phyloP scores from a whole-genome alignment of 2,797 vertebrate species.

The Myoxocephalus aenaeus region DNA sequence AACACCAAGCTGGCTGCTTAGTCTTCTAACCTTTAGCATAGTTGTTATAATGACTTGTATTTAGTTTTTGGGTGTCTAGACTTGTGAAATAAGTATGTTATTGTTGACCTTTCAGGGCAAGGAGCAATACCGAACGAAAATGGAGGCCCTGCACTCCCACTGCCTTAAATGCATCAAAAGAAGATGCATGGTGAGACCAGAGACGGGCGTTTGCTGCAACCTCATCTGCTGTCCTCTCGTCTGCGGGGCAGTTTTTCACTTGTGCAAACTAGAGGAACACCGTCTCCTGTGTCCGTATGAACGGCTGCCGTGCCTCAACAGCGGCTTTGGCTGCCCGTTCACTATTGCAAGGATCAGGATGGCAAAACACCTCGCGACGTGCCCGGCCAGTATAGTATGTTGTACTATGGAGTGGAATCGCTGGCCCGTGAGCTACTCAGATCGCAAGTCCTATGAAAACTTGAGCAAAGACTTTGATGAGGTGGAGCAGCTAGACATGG shows the following conservation, averaged over 20 bases:
- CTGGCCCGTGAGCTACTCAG: constrained; percentile 98
- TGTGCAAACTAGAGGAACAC: constrained; percentile 94
- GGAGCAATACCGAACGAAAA: constrained; percentile 52
- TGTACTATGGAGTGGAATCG: constrained; percentile 99
- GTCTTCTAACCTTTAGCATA: not conserved
- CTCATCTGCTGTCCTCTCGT: constrained; percentile 94
- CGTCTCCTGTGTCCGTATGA: constrained; percentile 94
- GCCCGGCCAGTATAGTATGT: constrained; percentile 97
- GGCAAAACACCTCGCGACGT: constrained; percentile 92
- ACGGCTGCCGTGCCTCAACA: constrained; percentile 95
- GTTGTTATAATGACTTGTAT: not conserved
- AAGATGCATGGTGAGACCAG: constrained; percentile 96
- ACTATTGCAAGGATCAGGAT: constrained; percentile 91
- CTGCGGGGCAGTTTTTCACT: constrained; percentile 97
- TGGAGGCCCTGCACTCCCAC: constrained; percentile 93
- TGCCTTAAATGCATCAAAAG: constrained; percentile 97
- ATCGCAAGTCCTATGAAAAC: constrained; percentile 97
- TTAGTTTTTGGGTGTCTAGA: not conserved
- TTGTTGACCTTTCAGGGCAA: constrained; percentile 60
- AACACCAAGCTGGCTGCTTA: constrained; percentile 4
- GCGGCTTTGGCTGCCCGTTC: constrained; percentile 95
- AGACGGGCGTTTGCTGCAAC: constrained; percentile 92
- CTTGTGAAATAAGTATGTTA: constrained; percentile 2
- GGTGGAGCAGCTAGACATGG: constrained; percentile 98
- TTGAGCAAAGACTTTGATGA: constrained; percentile 96